Base-by-base conservation (phyloP, 2,797 vertebrate species). In the Hoplostethus atlanticus region DNA sequence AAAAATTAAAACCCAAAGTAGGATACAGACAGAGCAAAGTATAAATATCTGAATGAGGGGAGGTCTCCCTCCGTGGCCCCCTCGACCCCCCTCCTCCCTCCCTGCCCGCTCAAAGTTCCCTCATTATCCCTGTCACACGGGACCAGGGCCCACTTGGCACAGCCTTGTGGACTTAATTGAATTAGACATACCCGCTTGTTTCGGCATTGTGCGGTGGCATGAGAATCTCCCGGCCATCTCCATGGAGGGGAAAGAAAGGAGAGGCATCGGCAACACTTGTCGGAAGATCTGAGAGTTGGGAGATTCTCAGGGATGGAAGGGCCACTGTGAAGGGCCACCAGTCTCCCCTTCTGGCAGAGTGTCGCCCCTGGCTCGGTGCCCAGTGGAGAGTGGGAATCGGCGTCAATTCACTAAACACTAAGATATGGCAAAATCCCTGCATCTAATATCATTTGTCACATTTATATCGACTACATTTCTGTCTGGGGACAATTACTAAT, bases 151-250 rank as follows among this genome's bases (percentile, higher is more conserved):
- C 87, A 92, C 93, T 94, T 95, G 94, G 94, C 94, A 95, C 91
- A 92, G 91, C 71, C 86, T 91, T 90, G 88, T 89, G 90, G 90
- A 92, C 93, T 93, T 95, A 95, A 95, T 95, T 95, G 92, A 95
- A 96, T 96, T 95, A 95, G 94, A 95, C 93, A 95, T 95, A 94
- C 93, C 93, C 91, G 91, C 92, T 94, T 95, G 93, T 96, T 95
- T 93, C 91, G 92, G 86, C 90, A 91, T 94, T 95, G 94, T 94
- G 87, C 1, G 71, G 81, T 91, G 90, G 93, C 94, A 94, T 95
- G 94, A 95, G 94, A 94, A 95, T 94, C 92, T 90, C 78, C 81
- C 89, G 59, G 87, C 92, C 87, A 84, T 79, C 82, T 68, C 81
- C 61, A 77, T 68, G 65, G 85, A 87, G 87, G 79, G 81, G 84